A percentile compares a stretch with the other conserved stretches of the same genome.
phyloP scores from a whole-genome alignment of 2,113 vertebrate species.

The Thunnus thynnus region DNA sequence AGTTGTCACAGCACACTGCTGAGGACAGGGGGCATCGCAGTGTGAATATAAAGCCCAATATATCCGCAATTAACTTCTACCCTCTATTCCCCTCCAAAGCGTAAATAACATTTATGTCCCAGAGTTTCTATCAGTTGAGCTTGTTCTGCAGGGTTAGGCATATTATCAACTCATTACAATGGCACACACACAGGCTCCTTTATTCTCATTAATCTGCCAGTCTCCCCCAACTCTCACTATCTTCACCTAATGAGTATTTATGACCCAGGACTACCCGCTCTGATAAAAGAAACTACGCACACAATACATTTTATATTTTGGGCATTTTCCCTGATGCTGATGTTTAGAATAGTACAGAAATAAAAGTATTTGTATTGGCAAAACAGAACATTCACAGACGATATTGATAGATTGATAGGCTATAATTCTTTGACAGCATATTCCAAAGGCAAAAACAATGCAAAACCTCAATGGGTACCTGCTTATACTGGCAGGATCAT shows the following conservation, averaged over 20 bases:
- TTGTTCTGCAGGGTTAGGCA: constrained; percentile 57
- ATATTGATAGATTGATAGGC: background rate
- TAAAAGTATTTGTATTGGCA: background rate
- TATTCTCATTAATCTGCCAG: constrained; percentile 67
- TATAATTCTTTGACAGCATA: background rate
- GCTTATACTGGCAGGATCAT: too few relatives aligned
- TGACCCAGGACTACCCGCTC: constrained; percentile 14
- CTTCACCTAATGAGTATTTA: constrained; percentile 63
- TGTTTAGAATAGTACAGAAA: background rate
- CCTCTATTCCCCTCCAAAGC: constrained; percentile 46
- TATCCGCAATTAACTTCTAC: constrained; percentile 64
- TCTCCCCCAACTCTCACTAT: constrained; percentile 45
- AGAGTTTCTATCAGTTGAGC: constrained; percentile 47
- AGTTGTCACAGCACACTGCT: constrained; percentile 51
- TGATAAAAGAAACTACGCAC: constrained; percentile 24
- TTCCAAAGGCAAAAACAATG: constrained; percentile 3
- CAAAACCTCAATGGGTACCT: background rate
- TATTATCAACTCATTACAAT: constrained; percentile 69
- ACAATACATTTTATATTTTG: background rate
- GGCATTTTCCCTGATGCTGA: background rate
- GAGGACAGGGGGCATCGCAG: constrained; percentile 49
- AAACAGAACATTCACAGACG: background rate
- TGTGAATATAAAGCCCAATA: constrained; percentile 54
- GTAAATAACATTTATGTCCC: constrained; percentile 68
- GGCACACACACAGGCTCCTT: constrained; percentile 40